phyloP scores from a whole-genome alignment of 1,140 invertebrate species.

The Drosophila ambigua region DNA sequence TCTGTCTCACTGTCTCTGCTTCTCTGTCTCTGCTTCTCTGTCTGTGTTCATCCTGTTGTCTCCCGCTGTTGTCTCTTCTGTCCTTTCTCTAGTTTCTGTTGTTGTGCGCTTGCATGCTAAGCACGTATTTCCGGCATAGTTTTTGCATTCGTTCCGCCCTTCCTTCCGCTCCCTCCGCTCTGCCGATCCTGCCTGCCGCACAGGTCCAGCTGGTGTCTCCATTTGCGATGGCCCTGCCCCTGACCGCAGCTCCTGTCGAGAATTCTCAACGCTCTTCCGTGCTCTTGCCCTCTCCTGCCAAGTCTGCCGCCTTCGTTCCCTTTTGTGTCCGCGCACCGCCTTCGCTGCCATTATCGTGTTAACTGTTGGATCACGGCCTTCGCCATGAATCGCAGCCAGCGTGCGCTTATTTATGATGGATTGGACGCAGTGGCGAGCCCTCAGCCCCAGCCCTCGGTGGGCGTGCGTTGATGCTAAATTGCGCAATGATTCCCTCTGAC shows the following conservation, averaged over 20 bases:
- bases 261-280: constrained; percentile 2
- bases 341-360: constrained; percentile 48
- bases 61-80: constrained; percentile 29
- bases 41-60: constrained; percentile 37
- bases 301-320: constrained; percentile 20
- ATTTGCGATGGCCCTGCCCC: constrained; percentile 18
- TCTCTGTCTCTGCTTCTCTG: constrained; percentile 8
- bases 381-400: constrained; percentile 58
- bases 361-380: constrained; percentile 48
- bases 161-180: background rate
- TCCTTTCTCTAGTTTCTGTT: constrained; percentile 34
- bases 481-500: constrained; percentile 38
- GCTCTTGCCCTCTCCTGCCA: background rate
- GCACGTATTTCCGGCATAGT: constrained; percentile 80
- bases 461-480: constrained; percentile 33
- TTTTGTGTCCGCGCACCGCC: constrained; percentile 5
- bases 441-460: background rate
- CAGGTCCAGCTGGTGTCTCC: constrained; percentile 28
- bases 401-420: constrained; percentile 53
- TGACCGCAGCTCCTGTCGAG: constrained; percentile 4
- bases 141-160: constrained; percentile 57
- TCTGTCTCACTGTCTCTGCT: constrained; percentile 3
- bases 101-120: constrained; percentile 75
- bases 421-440: constrained; percentile 17
- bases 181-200: background rate